Evolutionary conservation across 35 echinoderm and acorn worm genomes (phyloP), one percentile per base, ranked within the genome.

Genomic region (Patiria miniata): DNA sequence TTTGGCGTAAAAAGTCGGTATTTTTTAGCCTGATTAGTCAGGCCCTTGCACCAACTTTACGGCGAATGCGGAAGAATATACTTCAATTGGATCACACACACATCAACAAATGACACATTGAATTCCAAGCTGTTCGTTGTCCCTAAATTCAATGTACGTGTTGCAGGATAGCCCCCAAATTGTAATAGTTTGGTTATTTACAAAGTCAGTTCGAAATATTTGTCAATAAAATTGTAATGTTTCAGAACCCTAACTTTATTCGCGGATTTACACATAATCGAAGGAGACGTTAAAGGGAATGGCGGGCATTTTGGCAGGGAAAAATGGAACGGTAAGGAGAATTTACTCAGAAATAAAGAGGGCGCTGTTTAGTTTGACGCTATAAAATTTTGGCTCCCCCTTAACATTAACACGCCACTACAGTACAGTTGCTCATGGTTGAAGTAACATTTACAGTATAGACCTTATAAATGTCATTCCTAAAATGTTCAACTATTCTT

Each of bases 221-320:
- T 47, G 42, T 47, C 12, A 47, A 47, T 47, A 47, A 47, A 47
- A 6, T 47, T 4, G 42, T 47, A 47, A 6, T 47, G 12, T 47
- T 4, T 47, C n/a, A n/a, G 42, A 12, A 12, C 42, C 28, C 36
- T 32, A 61, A 84, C 82, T 84, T 59, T 84, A 59, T 21, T 0
- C 53, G 57, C 44, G 33, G 82, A 58, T 30, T 61, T 38, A 84
- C 8, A 37, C 33, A 61, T 37, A 59, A 57, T 84, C 38, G 29
- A 59, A 84, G 82, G 57, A 53, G 57, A 34, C 29, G 82, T 39
- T 21, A 84, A 36, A 51, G 29, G 82, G 52, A 34, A 40, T 84
- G 82, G 82, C 82, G 82, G 82, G 82, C 82, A 84, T 84, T 84
- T 84, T 84, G 82, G 52, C 54, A 84, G 30, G 19, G 19, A 84